phyloP scores from a whole-genome alignment of 35 echinoderm and acorn worm species.

The Patiria miniata region DNA sequence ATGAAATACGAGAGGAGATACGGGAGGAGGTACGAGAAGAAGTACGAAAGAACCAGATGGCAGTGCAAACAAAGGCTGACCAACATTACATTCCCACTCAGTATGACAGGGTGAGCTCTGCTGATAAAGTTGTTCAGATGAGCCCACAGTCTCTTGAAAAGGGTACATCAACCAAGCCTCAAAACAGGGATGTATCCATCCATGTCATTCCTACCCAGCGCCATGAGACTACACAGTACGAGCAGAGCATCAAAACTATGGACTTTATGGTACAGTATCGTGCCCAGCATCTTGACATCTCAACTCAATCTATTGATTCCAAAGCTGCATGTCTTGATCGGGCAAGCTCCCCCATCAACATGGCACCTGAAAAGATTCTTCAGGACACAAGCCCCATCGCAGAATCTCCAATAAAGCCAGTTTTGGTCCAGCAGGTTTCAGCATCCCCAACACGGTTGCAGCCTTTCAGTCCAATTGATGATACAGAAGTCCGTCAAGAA shows the following conservation, averaged over 20 bases:
- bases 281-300: not conserved
- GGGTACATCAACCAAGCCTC: slow-evolving; percentile 9
- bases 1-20: slow-evolving; percentile 34
- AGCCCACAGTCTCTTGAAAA: slow-evolving; percentile 13
- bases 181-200: not conserved
- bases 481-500: slow-evolving; percentile 2
- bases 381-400: too few species aligned
- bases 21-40: slow-evolving; percentile 41
- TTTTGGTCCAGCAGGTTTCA: not conserved
- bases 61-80: slow-evolving; percentile 2
- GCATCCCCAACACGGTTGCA: not conserved
- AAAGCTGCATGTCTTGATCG: not conserved
- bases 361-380: not conserved
- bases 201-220: not conserved
- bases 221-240: slow-evolving; percentile 1
- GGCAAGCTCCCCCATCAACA: slow-evolving; percentile 3
- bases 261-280: slow-evolving; percentile 5
- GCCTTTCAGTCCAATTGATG: not conserved
- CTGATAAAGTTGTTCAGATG: not conserved
- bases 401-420: not conserved
- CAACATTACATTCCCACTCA: slow-evolving; percentile 1
- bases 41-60: slow-evolving; percentile 42
- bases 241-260: not conserved
- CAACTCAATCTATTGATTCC: not conserved
- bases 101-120: not conserved